Evolutionary conservation across 2,888 invertebrate species (phyloP), one percentile per base, ranked within the genome.

Genomic region (Cacoxenus indagator): DNA sequence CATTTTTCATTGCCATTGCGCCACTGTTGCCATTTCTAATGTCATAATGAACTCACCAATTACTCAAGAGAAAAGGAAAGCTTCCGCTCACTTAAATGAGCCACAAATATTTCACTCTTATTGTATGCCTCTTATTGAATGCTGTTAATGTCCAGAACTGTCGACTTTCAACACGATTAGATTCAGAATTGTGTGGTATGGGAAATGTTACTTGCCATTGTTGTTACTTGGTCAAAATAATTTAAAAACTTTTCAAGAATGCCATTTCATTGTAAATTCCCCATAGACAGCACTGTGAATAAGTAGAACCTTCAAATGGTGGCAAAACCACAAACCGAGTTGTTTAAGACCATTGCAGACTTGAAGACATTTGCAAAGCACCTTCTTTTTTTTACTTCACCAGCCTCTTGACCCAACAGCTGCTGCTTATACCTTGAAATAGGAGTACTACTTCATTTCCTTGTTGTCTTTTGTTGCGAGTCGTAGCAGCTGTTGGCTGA

Each of bases 111-210:
- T 37, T 37, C 37, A 37, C 8, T 11, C 8, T 62, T 55, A 37
- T 55, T 22, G 9, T 26, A 17, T 17, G 14, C 64, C 17, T 4
- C 61, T 67, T 68, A n/a, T n/a, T 73, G 71, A 78, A 75, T 79
- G 70, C 75, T 74, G 64, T 64, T 75, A 82, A 73, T 81, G 71
- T 67, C 75, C 70, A 82, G 75, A 37, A 5, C 37, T 37, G 37
- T 14, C 37, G 14, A 37, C 37, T 11, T 37, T 2, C 37, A 0
- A 8, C 31, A 31, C 31, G 9, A 31, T 31, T 11, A 1, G 37
- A 37, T 37, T 37, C 14, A n/a, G 37, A 37, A 71, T 70, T 57
- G 31, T 29, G 37, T 65, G 64, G 6, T 37, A 19, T 24, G 27
- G 59, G 19, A n/a, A 55, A 0, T 37, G 37, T 5, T 37, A n/a